A percentile compares a stretch with the other conserved stretches of the same genome.
phyloP scores from a whole-genome alignment of 2,113 vertebrate genomes.

The Tragelaphus buxtoni region DNA sequence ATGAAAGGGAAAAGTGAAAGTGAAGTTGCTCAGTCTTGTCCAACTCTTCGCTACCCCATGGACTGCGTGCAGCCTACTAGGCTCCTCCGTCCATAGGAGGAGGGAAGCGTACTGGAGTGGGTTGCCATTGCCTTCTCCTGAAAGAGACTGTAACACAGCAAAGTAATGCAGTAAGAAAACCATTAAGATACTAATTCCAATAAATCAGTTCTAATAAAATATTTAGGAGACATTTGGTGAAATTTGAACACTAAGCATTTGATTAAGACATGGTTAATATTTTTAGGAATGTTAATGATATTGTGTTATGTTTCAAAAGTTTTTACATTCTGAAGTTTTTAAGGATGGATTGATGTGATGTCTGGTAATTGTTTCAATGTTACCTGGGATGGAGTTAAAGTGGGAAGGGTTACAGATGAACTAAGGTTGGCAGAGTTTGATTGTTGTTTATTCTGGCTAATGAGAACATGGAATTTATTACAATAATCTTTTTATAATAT shows the following conservation, averaged over 20 bases:
- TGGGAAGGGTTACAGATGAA: neutral
- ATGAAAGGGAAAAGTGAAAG: too few species aligned
- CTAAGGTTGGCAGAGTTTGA: neutral
- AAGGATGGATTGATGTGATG: neutral
- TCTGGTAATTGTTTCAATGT: neutral
- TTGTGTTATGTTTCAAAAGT: neutral
- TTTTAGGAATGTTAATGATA: neutral
- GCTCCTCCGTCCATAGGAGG: too few species aligned
- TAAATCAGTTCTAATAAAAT: neutral
- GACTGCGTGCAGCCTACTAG: too few species aligned
- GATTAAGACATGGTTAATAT: neutral
- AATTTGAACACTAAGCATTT: neutral
- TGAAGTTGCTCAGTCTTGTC: rapidly evolving
- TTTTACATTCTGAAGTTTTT: neutral
- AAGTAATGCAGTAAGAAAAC: neutral
- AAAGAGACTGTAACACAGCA: neutral
- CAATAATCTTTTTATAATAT: neutral
- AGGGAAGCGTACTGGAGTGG: too few species aligned
- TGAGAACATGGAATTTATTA: neutral
- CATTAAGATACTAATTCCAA: neutral
- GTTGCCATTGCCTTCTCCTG: neutral
- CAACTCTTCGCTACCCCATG: rapidly evolving
- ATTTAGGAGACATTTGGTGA: neutral
- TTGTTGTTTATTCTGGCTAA: neutral
- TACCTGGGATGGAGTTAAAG: neutral